Base-by-base conservation (phyloP, 1,140 invertebrate species). In the Stegodyphus mimosarum region DNA sequence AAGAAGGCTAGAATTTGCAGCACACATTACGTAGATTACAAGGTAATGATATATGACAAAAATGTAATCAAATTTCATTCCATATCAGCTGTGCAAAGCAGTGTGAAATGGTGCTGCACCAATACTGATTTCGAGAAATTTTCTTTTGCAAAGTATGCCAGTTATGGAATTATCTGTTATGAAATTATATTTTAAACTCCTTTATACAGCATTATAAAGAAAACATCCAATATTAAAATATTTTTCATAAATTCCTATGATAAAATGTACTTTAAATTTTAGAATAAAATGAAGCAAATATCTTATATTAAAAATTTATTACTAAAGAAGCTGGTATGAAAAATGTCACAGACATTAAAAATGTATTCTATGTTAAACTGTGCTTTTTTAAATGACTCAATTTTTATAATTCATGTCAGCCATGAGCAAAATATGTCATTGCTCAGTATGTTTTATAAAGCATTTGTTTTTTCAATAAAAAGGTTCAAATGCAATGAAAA, bases 1-100 rank as follows among this genome's bases (percentile, higher is more conserved):
- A 60, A 60, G 55, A 60, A 60, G 55, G 55, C 55, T 60, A 60
- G 55, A 60, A 60, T 60, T 60, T 60, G 55, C 55, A 60, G 55
- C 55, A 60, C 55, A 60, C 55, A 60, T 60, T 15, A 60, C 55
- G 55, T 60, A 60, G 55, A 60, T 10, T 60, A 60, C 15, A 60
- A 15, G 55, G 9, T 60, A 60, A 60, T 60, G 55, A 60, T 60
- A 15, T 60, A 60, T 60, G 55, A 60, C 15, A 60, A 60, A 60
- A 10, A 15, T 15, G 9, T 60, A 9, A 60, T 60, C 15, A 10
- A 9, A 10, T 9, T 60, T 15, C 15, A 10, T 60, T 9, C 15
- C 9, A 10, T 15, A 60, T 60, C 55, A 10, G 55, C 55, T 60
- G 55, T 60, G 55, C 55, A 60, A 60, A 60, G 55, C 55, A 60